Base-by-base conservation (phyloP, 1,140 invertebrate genomes). In the Ceratina japonica region DNA sequence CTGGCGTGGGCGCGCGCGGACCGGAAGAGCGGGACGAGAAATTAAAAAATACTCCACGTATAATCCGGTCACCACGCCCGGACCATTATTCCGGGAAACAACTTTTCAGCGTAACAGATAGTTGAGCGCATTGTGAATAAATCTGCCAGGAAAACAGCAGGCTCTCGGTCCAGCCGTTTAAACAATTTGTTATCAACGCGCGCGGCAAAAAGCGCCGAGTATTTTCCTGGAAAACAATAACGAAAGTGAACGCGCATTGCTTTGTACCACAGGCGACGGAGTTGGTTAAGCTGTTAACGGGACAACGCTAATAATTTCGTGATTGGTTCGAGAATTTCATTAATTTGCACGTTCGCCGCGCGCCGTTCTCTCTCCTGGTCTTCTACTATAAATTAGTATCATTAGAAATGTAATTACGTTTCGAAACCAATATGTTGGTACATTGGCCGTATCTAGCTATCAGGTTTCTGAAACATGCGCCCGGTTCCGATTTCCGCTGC, bases 131-230 rank as follows among this genome's bases (percentile, higher is more conserved):
- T 69, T 44, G 37, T n/a, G 31, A 71, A 71, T 77, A 77, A 71
- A 77, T 77, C 58, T 71, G 54, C 16, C 18, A 22, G 12, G 49
- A 77, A 62, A 77, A 62, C 49, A 51, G 27, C 27, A 2, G 44
- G 1, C 0, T 22, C 37, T 51, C 24, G 16, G 15, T 22, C 8
- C 27, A 16, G 37, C n/a, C 54, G 44, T 71, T 77, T 63, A 56
- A 72, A 72, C 68, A 54, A 77, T 52, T 27, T 77, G 64, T 16
- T 13, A 1, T 4, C 7, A 13, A n/a, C 22, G 18, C 5, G 18
- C 10, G 3, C n/a, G 10, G 20, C 4, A 13, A 70, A 76, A 37
- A 66, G 16, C 15, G 44, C 44, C 16, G 44, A 27, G 0, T 54
- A 24, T 77, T 77, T 71, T 54, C 62, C 56, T 52, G n/a, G 5